Percentiles rank a stretch among this genome's conserved stretches.
These are phyloP conservation scores for Crotalus tigris DNA, from an alignment of 2,113 vertebrate species.

Conservation along the genomic window DNA sequence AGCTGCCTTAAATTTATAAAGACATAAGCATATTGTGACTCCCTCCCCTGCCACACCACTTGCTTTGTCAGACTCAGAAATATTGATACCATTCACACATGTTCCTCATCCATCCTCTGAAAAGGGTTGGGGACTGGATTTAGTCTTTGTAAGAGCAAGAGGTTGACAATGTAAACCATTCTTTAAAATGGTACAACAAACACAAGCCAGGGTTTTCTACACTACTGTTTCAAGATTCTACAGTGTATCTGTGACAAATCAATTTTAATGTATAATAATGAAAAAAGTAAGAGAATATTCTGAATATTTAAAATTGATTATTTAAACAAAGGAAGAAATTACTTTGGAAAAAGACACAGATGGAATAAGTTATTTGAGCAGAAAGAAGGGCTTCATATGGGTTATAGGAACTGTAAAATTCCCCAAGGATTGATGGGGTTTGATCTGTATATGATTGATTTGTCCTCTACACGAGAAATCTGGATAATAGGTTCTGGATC, in stretches of 20 bases:
- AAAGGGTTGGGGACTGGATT: constrained; percentile 39
- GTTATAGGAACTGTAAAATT: not conserved
- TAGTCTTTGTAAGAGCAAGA: constrained; percentile 32
- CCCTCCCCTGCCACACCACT: not conserved
- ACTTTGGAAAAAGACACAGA: not conserved
- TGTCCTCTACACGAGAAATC: not conserved
- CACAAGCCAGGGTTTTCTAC: not conserved
- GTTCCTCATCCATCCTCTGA: constrained; percentile 32
- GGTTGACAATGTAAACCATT: not conserved
- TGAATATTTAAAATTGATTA: not conserved
- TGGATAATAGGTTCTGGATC: not conserved
- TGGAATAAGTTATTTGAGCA: not conserved
- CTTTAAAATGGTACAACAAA: not conserved
- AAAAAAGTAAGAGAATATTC: not conserved
- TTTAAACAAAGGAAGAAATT: not conserved
- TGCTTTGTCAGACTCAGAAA: constrained; percentile 39
- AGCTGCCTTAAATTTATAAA: constrained; percentile 49
- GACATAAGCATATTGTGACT: constrained; percentile 37
- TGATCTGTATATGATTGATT: not conserved
- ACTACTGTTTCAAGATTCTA: not conserved
- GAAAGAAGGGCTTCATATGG: not conserved
- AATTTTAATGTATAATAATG: not conserved
- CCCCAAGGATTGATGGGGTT: not conserved
- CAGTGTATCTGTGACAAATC: not conserved
- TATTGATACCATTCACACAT: constrained; percentile 27